Percentiles rank a stretch among this genome's conserved stretches.
Conservation (phyloP, 2,888 invertebrate species). For the Caenorhabditis sp. region DNA sequence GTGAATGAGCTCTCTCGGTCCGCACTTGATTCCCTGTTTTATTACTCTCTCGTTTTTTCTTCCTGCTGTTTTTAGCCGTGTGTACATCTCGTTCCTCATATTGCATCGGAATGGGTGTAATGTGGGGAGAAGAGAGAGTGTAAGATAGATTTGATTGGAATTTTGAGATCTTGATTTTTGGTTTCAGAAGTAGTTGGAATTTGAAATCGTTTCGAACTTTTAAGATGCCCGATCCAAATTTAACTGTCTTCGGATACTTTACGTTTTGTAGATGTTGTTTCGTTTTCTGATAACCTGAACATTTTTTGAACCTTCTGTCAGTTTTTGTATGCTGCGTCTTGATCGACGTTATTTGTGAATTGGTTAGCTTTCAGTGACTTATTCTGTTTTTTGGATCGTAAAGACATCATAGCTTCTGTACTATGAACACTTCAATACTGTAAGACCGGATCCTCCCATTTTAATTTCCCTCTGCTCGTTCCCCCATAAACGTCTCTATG, state of each 20-base stretch:
- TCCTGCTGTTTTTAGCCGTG: background rate
- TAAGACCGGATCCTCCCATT: background rate
- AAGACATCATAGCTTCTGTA: too few species aligned
- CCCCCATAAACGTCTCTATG: background rate
- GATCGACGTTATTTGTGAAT: too few species aligned
- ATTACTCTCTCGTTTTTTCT: constrained; percentile 20
- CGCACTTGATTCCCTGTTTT: constrained; percentile 41
- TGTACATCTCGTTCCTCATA: constrained; percentile 4
- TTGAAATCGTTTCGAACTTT: too few species aligned
- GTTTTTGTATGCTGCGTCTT: too few species aligned
- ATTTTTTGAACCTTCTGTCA: too few species aligned
- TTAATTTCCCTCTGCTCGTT: background rate
- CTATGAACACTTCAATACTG: background rate
- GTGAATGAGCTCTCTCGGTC: constrained; percentile 37
- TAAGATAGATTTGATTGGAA: background rate
- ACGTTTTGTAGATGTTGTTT: too few species aligned
- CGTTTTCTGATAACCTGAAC: too few species aligned
- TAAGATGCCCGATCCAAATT: too few species aligned
- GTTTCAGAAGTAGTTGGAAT: too few species aligned
- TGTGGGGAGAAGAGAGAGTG: background rate
- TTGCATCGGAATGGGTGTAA: background rate
- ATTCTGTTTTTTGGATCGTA: background rate
- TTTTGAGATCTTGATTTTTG: background rate
- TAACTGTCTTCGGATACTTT: too few species aligned
- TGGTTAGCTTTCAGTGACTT: too few species aligned